These are phyloP conservation scores for Triplophysa tibetana DNA, from an alignment of 2,113 vertebrate genomes.

Conservation along the genomic window DNA sequence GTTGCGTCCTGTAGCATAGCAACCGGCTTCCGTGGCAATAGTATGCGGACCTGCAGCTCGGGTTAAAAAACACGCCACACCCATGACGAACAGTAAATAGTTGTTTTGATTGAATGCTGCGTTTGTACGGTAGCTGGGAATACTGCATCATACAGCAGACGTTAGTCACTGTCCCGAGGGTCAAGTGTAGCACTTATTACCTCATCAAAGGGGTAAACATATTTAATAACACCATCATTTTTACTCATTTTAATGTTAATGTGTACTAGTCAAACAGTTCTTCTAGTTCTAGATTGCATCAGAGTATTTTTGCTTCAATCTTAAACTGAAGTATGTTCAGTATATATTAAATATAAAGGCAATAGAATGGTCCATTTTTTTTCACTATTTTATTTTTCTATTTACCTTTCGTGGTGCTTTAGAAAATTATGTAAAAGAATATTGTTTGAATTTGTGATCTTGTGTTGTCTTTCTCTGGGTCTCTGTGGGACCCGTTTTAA, in stretches of 20 bases:
- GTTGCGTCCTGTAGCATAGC: not conserved
- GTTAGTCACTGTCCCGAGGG: constrained; percentile 64
- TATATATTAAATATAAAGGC: too few relatives aligned
- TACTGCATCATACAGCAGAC: constrained; percentile 56
- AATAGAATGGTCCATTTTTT: too few relatives aligned
- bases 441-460: too few relatives aligned
- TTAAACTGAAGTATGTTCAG: too few relatives aligned
- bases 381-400: too few relatives aligned
- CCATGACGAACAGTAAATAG: constrained; percentile 39
- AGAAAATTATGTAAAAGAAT: too few relatives aligned
- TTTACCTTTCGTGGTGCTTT: too few relatives aligned
- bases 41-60: not conserved
- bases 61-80: constrained; percentile 11
- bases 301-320: too few relatives aligned
- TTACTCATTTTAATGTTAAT: not conserved
- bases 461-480: too few relatives aligned
- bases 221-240: not conserved
- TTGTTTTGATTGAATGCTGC: constrained; percentile 61
- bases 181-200: constrained; percentile 40
- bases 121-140: constrained; percentile 58
- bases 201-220: constrained; percentile 3
- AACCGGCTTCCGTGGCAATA: not conserved
- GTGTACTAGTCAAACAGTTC: not conserved
- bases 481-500: too few relatives aligned
- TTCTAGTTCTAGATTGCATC: too few relatives aligned